Base-by-base conservation (phyloP, 2,888 invertebrate species). In the Himalopsyche kuldschensis region DNA sequence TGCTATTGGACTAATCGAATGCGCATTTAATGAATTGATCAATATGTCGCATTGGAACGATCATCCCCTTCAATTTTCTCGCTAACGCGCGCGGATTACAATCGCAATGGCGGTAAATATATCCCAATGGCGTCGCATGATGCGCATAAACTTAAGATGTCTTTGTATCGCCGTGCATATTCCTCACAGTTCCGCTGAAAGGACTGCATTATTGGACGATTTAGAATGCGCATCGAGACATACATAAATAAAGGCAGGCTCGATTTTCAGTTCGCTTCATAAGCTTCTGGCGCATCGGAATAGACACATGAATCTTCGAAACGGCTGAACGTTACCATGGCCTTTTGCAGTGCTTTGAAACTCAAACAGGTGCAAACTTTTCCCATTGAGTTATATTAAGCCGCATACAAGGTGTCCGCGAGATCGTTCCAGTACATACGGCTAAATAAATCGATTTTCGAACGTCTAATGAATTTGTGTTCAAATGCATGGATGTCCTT, bases 151-250 rank as follows among this genome's bases (percentile, higher is more conserved):
- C 79, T 55, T 69, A 30, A 46, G 41, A 46, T 27, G 55, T 55
- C 55, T 79, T 55, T 48, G 75, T 75, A 75, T 80, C 41, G 32
- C 20, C 41, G 55, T 75, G 79, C 79, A 82, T 69, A 47, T 79
- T 69, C 48, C 48, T 79, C 55, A 55, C 63, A 24, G 79, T 75
- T 41, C 78, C 82, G 84, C 79, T 84, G 85, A 85, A 83, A 85
- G 83, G 80, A 81, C 55, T 85, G 85, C 85, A 85, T 85, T 85
- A 83, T 85, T 84, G 84, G 83, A 75, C 84, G 80, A 84, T 82
- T 84, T 80, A 75, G 85, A 81, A 85, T 85, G 80, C 84, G 84
- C 84, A 55, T 63, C 79, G 84, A 47, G 82, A 83, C 80, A 47
- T 78, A 81, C 84, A 84, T 85, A 85, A 85, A 85, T 85, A 85